Percentiles rank a stretch among this genome's conserved stretches.
These are phyloP conservation scores for Agrilus mali DNA, from an alignment of 2,888 invertebrate genomes.

Conservation along the genomic window DNA sequence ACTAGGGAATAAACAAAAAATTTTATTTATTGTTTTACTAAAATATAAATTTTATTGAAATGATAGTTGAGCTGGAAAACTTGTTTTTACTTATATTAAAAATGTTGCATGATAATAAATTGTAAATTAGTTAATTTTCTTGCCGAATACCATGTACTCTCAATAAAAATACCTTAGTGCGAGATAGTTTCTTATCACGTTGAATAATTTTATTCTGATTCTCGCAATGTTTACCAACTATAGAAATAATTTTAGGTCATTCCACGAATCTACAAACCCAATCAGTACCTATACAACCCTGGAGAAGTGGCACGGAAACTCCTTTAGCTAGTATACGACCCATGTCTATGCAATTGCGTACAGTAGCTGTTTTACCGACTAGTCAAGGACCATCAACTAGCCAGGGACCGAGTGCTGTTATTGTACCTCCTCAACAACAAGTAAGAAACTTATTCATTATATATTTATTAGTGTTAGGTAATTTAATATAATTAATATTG, in stretches of 20 bases:
- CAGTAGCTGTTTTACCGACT: slow-evolving; percentile 58
- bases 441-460: slow-evolving; percentile 8
- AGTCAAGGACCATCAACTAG: slow-evolving; percentile 40
- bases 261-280: slow-evolving; percentile 35
- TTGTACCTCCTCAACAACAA: slow-evolving; percentile 50
- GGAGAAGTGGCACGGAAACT: slow-evolving; percentile 62
- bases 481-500: too few species aligned
- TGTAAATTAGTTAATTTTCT: too few species aligned
- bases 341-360: slow-evolving; percentile 63
- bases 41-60: too few species aligned
- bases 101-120: too few species aligned
- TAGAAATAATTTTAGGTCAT: slow-evolving; percentile 19
- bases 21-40: not conserved
- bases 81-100: too few species aligned
- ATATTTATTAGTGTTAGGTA: too few species aligned
- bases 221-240: too few species aligned
- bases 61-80: too few species aligned
- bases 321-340: slow-evolving; percentile 88
- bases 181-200: too few species aligned
- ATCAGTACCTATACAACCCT: slow-evolving; percentile 48
- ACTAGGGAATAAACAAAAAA: too few species aligned
- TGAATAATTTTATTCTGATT: too few species aligned
- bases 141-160: too few species aligned
- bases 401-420: slow-evolving; percentile 34
- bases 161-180: not conserved